Evolutionary conservation across 2,888 invertebrate species (phyloP).

Genomic region (Euzetes globulus): DNA sequence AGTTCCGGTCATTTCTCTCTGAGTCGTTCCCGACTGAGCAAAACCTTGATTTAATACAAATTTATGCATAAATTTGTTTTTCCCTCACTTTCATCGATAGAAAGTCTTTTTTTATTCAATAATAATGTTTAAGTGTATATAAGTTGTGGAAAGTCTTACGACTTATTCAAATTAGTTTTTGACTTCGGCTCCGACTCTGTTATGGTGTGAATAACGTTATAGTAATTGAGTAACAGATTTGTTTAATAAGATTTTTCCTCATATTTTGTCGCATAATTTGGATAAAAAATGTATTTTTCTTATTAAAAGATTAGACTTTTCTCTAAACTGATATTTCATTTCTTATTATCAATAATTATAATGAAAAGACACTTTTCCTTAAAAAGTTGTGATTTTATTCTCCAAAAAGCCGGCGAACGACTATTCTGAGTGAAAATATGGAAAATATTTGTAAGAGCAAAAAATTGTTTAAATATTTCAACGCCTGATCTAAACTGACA

Average conservation of each 20-base stretch:
- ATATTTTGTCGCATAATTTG: neutral
- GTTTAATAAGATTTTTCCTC: neutral
- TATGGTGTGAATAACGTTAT: neutral
- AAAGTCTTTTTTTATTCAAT: too few species aligned
- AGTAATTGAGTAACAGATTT: slow-evolving; percentile 15
- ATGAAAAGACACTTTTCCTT: too few species aligned
- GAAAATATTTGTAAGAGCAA: too few species aligned
- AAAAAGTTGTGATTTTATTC: too few species aligned
- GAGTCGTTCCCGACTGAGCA: too few species aligned
- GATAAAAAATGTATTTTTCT: neutral
- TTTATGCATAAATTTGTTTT: neutral
- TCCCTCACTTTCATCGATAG: too few species aligned
- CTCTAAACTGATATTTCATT: neutral
- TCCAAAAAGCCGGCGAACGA: too few species aligned
- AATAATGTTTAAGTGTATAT: too few species aligned
- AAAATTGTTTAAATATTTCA: too few species aligned
- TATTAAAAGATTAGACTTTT: neutral
- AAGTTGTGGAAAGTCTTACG: neutral
- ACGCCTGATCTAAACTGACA: too few species aligned
- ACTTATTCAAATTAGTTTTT: slow-evolving; percentile 21
- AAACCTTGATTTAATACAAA: neutral
- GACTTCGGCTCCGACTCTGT: neutral
- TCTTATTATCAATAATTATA: too few species aligned
- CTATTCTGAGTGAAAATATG: too few species aligned
- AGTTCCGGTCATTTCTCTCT: slow-evolving; percentile 16